Conservation (phyloP, 2,113 vertebrate genomes). For the Colius striatus region DNA sequence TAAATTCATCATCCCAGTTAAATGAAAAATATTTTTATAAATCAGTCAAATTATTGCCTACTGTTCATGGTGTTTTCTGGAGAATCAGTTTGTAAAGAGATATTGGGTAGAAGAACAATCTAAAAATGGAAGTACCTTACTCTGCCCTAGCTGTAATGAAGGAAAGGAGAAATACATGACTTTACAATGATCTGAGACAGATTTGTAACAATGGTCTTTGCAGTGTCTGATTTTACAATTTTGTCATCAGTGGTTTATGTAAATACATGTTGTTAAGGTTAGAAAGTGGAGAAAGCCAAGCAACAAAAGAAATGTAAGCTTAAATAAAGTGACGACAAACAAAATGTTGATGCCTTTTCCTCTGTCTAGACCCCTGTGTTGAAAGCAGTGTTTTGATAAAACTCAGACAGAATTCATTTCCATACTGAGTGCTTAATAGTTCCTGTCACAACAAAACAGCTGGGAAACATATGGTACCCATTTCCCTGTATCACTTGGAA, state of each 20-base stretch:
- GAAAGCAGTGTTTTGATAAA: constrained; percentile 81
- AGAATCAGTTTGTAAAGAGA: background rate
- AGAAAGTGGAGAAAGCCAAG: constrained; percentile 26
- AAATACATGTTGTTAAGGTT: background rate
- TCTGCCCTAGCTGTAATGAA: background rate
- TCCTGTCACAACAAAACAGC: constrained; percentile 83
- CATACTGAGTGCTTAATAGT: constrained; percentile 79
- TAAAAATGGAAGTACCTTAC: background rate
- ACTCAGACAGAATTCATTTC: constrained; percentile 83
- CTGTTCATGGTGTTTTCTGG: background rate
- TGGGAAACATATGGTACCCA: constrained; percentile 87
- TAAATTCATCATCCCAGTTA: background rate
- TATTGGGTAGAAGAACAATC: background rate
- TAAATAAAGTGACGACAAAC: constrained; percentile 64
- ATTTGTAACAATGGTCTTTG: background rate
- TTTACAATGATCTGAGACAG: background rate
- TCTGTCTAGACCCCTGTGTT: constrained; percentile 74
- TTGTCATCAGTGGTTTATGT: background rate
- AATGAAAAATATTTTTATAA: background rate
- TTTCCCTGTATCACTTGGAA: constrained; percentile 86
- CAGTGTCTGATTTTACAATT: background rate
- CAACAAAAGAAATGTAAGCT: constrained; percentile 46
- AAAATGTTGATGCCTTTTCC: constrained; percentile 69
- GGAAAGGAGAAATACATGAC: background rate
- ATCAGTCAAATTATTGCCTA: background rate